Percentiles rank a stretch among this genome's conserved stretches.
phyloP scores from a whole-genome alignment of 2,797 vertebrate species.

The Hippopotamyrus pictus region DNA sequence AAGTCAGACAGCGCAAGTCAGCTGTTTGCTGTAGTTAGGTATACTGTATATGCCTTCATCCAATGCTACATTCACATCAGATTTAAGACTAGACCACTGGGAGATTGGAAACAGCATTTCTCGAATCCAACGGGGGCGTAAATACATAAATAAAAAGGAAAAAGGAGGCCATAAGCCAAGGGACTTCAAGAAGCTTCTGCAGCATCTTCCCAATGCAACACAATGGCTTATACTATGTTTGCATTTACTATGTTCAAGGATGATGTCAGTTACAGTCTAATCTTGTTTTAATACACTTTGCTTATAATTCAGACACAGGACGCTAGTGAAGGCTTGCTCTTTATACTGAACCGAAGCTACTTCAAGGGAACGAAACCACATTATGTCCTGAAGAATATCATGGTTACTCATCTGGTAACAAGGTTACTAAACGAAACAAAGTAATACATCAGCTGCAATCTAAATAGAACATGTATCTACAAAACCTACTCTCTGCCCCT shows the following conservation, averaged over 20 bases:
- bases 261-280: neutral
- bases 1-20: neutral
- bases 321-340: neutral
- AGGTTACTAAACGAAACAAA: neutral
- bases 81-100: neutral
- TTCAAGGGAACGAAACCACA: neutral
- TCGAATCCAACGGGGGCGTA: neutral
- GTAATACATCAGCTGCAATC: neutral
- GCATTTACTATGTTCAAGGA: neutral
- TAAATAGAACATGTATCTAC: neutral
- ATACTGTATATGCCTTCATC: neutral
- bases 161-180: neutral
- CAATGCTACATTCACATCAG: neutral
- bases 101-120: neutral
- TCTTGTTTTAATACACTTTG: neutral
- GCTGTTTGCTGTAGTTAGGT: neutral
- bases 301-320: neutral
- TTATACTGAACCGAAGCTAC: neutral
- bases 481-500: neutral
- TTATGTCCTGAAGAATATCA: neutral
- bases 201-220: neutral
- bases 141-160: neutral
- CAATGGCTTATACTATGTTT: neutral
- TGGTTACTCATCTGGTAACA: neutral
- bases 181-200: neutral